These are phyloP conservation scores for Gobiocypris rarus DNA, from an alignment of 2,113 vertebrate genomes.

Conservation along the genomic window DNA sequence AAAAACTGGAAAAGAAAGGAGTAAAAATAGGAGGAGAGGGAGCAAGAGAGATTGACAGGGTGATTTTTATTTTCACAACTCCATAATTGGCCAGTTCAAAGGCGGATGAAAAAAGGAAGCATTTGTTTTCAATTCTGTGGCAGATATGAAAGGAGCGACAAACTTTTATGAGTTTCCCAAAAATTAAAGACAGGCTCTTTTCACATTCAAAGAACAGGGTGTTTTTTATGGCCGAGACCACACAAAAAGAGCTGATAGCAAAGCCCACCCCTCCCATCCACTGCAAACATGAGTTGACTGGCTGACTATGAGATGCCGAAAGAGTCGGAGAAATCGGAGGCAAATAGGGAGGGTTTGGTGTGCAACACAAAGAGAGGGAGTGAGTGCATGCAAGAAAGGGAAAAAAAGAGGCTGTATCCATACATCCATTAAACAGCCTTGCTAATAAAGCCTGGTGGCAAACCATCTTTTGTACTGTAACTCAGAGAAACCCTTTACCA, in stretches of 20 bases:
- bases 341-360: constrained; percentile 35
- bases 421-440: constrained; percentile 70
- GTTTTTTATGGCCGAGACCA: constrained; percentile 91
- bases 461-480: constrained; percentile 76
- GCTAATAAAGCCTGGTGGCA: constrained; percentile 77
- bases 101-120: constrained; percentile 77
- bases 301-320: constrained; percentile 6
- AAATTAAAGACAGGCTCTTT: constrained; percentile 95
- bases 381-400: neutral
- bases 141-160: constrained; percentile 79
- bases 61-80: constrained; percentile 96
- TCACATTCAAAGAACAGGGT: constrained; percentile 87
- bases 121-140: constrained; percentile 95
- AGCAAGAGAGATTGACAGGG: constrained; percentile 66
- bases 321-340: constrained; percentile 53
- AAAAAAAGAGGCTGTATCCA: constrained; percentile 49
- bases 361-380: neutral
- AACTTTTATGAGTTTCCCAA: constrained; percentile 92
- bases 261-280: constrained; percentile 72
- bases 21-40: constrained; percentile 70
- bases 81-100: constrained; percentile 95
- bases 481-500: constrained; percentile 72
- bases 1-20: constrained; percentile 38
- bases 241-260: constrained; percentile 92
- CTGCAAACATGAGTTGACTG: constrained; percentile 69